Conservation (phyloP, 2,113 vertebrate genomes). For the Marcusenius ussheri region DNA sequence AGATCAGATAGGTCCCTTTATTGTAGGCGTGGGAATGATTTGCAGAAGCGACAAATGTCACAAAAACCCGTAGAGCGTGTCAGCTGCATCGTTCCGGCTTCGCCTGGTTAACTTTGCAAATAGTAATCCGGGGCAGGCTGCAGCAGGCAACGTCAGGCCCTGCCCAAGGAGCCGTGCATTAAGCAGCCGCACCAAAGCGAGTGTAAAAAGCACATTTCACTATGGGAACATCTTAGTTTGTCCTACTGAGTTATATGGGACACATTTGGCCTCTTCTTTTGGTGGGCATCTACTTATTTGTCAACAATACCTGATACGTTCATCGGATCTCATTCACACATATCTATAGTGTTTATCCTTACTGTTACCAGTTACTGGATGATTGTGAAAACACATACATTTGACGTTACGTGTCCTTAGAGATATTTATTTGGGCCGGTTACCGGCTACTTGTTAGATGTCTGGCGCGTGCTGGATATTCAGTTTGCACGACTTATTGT, state of each 20-base stretch:
- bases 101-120: neutral
- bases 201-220: neutral
- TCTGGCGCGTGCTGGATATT: neutral
- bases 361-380: neutral
- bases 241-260: neutral
- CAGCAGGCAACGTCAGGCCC: neutral
- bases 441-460: neutral
- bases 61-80: neutral
- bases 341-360: neutral
- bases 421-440: neutral
- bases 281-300: neutral
- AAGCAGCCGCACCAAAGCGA: neutral
- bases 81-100: neutral
- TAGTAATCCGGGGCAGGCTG: neutral
- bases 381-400: neutral
- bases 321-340: neutral
- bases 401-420: neutral
- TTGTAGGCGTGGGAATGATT: neutral
- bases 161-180: neutral
- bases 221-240: neutral
- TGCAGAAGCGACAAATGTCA: neutral
- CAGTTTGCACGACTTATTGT: neutral
- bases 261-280: neutral
- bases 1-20: neutral
- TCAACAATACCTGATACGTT: neutral